Evolutionary conservation across 2,888 invertebrate genomes (phyloP).

Genomic region (Himalopsyche kuldschensis): DNA sequence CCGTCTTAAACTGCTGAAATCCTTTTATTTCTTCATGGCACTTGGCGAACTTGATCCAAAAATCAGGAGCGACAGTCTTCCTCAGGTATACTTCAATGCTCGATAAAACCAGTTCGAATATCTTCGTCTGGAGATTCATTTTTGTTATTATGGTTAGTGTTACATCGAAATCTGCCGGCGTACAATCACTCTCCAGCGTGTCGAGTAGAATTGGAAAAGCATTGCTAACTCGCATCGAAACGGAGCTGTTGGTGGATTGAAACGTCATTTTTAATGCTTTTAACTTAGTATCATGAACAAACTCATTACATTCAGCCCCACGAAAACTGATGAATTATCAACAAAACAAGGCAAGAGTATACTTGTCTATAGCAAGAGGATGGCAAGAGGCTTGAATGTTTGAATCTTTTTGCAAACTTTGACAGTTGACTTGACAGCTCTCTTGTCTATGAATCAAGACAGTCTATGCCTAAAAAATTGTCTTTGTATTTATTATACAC

Average conservation of each 20-base stretch:
- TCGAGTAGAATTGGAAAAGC: conserved; percentile 56
- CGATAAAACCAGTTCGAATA: conserved; percentile 52
- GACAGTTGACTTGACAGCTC: too few species aligned
- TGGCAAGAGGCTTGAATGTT: too few species aligned
- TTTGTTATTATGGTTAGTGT: conserved; percentile 51
- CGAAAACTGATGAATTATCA: too few species aligned
- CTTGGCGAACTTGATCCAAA: conserved; percentile 67
- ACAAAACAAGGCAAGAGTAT: background rate
- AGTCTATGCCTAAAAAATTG: too few species aligned
- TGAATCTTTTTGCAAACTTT: too few species aligned
- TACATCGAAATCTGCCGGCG: conserved; percentile 50
- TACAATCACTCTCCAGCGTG: conserved; percentile 50
- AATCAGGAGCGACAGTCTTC: conserved; percentile 62
- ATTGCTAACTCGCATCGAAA: conserved; percentile 15
- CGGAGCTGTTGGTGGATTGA: conserved; percentile 5
- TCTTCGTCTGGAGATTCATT: conserved; percentile 51
- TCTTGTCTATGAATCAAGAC: too few species aligned
- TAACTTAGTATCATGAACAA: background rate
- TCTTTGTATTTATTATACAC: too few species aligned
- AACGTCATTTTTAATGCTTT: background rate
- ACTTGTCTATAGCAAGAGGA: too few species aligned
- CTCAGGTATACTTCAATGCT: conserved; percentile 64
- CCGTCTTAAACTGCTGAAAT: conserved; percentile 67
- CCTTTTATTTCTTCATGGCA: conserved; percentile 59
- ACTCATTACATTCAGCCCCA: background rate